phyloP scores from a whole-genome alignment of 1,140 invertebrate genomes.

The Eubasilissa regina region DNA sequence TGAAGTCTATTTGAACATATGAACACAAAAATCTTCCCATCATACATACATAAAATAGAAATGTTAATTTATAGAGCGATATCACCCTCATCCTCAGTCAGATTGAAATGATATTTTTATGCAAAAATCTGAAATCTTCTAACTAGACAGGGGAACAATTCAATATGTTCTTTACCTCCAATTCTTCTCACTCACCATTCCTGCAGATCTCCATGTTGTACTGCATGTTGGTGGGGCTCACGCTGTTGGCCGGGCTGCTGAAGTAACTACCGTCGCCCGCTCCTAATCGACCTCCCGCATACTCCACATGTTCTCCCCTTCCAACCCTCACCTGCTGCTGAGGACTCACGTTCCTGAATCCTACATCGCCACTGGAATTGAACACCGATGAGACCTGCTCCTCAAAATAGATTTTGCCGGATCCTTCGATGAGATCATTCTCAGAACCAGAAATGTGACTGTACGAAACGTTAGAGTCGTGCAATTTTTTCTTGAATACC shows the following conservation, averaged over 20 bases:
- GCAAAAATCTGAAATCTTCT: no score
- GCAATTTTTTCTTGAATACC: conserved; percentile 14
- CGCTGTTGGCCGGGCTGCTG: conserved; percentile 63
- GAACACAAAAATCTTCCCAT: no score
- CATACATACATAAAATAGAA: no score
- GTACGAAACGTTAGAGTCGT: not conserved
- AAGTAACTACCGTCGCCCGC: conserved; percentile 64
- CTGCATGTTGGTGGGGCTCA: conserved; percentile 69
- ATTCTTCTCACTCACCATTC: conserved; percentile 63
- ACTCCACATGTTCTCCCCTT: no score
- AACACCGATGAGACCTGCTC: conserved; percentile 31
- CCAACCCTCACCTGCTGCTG: conserved; percentile 14
- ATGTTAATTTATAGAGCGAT: no score
- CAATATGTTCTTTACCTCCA: no score
- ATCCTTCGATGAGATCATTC: conserved; percentile 35
- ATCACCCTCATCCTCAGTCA: no score
- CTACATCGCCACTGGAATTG: conserved; percentile 10
- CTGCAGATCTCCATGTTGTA: conserved; percentile 64
- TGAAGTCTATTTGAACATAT: no score
- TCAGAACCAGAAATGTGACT: conserved; percentile 29
- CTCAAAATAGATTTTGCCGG: conserved; percentile 51
- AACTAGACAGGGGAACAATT: no score
- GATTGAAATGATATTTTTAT: no score
- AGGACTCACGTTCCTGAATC: conserved; percentile 22
- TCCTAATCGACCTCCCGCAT: conserved; percentile 49